Conservation (phyloP, 2,888 invertebrate species). For the Caenorhabditis sulstoni region DNA sequence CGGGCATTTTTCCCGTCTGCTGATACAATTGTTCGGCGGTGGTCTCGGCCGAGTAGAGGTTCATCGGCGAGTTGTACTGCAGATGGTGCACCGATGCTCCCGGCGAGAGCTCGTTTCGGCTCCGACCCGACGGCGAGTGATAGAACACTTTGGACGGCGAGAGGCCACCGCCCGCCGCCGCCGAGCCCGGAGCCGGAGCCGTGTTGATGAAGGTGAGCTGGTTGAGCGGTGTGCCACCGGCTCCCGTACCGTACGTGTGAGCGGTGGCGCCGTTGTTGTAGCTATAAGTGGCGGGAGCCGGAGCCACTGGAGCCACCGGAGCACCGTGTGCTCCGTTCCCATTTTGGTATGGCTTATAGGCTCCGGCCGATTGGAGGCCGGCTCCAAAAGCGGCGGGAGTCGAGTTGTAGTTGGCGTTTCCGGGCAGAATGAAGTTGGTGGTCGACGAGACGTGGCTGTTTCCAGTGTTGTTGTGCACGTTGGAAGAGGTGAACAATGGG, state of each 20-base stretch:
- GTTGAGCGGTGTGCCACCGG: conserved; percentile 67
- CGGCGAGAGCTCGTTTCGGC: conserved; percentile 73
- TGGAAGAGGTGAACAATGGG: too few relatives aligned
- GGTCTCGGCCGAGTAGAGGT: conserved; percentile 75
- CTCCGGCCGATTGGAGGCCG: background rate
- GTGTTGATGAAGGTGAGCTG: conserved; percentile 68
- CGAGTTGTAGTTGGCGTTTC: conserved; percentile 48
- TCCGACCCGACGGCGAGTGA: conserved; percentile 68
- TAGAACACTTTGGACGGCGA: conserved; percentile 59
- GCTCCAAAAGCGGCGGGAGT: conserved; percentile 36
- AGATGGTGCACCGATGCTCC: conserved; percentile 73
- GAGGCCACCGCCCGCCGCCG: conserved; percentile 6
- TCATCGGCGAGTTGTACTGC: conserved; percentile 79
- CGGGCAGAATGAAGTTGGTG: conserved; percentile 45
- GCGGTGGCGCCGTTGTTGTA: conserved; percentile 63
- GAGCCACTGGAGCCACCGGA: background rate
- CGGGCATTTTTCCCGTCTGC: conserved; percentile 71
- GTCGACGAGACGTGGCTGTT: too few relatives aligned
- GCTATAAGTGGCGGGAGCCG: conserved; percentile 36
- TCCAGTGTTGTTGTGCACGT: conserved; percentile 3
- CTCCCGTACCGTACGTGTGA: conserved; percentile 50
- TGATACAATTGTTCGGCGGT: conserved; percentile 76
- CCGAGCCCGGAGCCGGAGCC: background rate
- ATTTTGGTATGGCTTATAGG: too few relatives aligned
- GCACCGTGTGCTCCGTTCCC: background rate